These are phyloP conservation scores for Sebastes minor DNA, from an alignment of 2,797 vertebrate genomes.

Conservation along the genomic window DNA sequence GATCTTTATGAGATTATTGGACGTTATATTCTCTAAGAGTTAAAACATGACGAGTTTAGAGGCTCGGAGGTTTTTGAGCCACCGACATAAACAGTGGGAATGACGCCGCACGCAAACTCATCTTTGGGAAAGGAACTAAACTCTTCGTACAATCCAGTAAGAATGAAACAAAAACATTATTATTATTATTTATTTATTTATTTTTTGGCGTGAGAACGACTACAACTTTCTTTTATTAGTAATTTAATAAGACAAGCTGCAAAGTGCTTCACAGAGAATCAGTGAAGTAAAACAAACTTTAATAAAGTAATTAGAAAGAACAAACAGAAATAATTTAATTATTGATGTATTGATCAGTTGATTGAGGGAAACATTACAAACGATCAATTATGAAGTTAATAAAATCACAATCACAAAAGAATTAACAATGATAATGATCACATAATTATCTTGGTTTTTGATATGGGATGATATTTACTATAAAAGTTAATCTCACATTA, in stretches of 20 bases:
- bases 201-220: not conserved
- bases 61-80: not conserved
- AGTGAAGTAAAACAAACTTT: not conserved
- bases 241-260: not conserved
- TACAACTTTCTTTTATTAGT: not conserved
- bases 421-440: rapidly evolving
- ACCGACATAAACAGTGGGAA: conserved; percentile 1
- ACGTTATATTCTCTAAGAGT: not conserved
- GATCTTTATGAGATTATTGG: not conserved
- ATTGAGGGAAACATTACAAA: not conserved
- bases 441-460: too few relatives aligned
- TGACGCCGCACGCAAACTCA: not conserved
- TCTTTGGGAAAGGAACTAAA: conserved; percentile 27
- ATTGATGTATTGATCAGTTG: not conserved
- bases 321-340: not conserved
- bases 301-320: too few relatives aligned
- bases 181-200: not conserved
- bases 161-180: not conserved
- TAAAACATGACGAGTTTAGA: not conserved
- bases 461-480: not conserved
- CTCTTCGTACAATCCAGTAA: conserved; percentile 22
- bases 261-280: not conserved
- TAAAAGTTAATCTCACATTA: not conserved
- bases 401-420: too few relatives aligned
- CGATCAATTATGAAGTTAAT: too few relatives aligned